Percentiles rank a stretch among this genome's conserved stretches.
Evolutionary conservation across 2,797 vertebrate species (phyloP).

Genomic region (Pseudochirops corinnae): DNA sequence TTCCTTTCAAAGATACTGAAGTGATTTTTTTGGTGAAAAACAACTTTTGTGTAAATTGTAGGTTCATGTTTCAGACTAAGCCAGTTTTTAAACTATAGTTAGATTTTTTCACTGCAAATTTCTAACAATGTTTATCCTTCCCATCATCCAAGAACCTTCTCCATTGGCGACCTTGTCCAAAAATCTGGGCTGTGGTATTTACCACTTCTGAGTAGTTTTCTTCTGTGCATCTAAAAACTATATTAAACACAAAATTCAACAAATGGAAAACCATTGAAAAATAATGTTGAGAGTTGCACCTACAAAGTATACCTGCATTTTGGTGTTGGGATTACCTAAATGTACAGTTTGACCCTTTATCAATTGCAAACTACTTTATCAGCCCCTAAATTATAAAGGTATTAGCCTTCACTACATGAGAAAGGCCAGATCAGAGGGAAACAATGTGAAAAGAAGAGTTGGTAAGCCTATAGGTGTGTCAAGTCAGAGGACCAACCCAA

Average conservation of each 20-base stretch:
- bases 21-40: constrained; percentile 21
- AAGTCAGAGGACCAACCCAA: fast-evolving
- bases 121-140: neutral
- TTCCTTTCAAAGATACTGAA: neutral
- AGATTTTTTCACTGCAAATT: neutral
- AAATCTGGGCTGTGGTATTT: neutral
- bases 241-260: neutral
- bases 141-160: neutral
- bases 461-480: fast-evolving
- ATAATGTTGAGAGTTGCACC: neutral
- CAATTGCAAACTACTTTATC: neutral
- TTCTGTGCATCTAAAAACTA: neutral
- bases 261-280: neutral
- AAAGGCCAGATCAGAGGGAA: neutral
- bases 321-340: neutral
- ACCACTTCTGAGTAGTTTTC: neutral
- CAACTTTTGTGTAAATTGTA: constrained; percentile 4
- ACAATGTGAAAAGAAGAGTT: fast-evolving
- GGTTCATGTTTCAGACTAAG: constrained; percentile 31
- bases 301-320: neutral
- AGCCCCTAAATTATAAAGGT: neutral
- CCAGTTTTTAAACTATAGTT: neutral
- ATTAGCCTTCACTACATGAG: neutral
- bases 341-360: neutral
- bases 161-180: neutral